Conservation (phyloP, 2,113 vertebrate genomes). For the Saccopteryx leptura region DNA sequence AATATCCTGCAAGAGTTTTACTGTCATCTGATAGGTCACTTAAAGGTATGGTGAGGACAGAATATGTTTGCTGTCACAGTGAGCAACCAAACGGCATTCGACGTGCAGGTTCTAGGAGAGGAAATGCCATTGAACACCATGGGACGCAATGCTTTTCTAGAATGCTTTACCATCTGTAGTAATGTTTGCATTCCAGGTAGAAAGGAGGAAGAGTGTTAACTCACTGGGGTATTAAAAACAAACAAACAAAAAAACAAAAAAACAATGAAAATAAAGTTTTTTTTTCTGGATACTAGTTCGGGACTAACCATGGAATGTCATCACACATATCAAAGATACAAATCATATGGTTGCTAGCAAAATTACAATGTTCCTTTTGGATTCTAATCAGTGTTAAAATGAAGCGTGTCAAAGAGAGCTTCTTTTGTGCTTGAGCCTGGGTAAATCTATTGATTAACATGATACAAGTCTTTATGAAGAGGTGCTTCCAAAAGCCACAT, state of each 20-base stretch:
- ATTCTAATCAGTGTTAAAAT: neutral
- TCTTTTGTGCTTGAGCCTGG: neutral
- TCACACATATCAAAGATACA: neutral
- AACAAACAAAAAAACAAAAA: constrained; percentile 76
- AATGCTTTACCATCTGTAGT: constrained; percentile 70
- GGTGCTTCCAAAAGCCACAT: neutral
- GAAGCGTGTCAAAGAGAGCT: neutral
- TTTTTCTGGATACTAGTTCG: neutral
- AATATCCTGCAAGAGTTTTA: neutral
- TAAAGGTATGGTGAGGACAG: neutral
- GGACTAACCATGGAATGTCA: constrained; percentile 23
- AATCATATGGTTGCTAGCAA: neutral
- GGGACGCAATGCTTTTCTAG: constrained; percentile 65
- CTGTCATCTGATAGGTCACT: constrained; percentile 28
- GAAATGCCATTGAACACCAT: constrained; percentile 63
- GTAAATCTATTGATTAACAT: constrained; percentile 68
- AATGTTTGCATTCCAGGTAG: constrained; percentile 53
- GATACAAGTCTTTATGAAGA: constrained; percentile 16
- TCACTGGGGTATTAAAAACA: constrained; percentile 50
- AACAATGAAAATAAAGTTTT: neutral
- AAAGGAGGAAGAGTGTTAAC: constrained; percentile 54
- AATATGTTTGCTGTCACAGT: constrained; percentile 68
- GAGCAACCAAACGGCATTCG: constrained; percentile 74
- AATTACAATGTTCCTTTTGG: neutral
- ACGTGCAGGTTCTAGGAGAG: constrained; percentile 68